phyloP scores from a whole-genome alignment of 2,113 vertebrate genomes.

The Odocoileus virginianus region DNA sequence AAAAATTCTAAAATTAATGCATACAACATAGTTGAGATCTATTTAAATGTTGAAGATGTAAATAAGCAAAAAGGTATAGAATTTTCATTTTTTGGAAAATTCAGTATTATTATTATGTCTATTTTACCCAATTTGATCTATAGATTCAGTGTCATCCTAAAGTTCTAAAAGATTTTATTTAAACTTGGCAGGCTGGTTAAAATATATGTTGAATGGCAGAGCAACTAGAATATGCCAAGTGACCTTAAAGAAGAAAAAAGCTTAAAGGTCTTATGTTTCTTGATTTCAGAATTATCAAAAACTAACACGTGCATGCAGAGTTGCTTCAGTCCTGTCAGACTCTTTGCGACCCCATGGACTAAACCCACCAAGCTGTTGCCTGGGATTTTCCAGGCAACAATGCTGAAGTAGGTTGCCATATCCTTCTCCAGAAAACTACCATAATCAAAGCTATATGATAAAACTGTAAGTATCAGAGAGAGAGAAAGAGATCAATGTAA shows the following conservation, averaged over 20 bases:
- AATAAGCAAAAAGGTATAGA: not conserved
- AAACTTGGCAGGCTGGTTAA: not conserved
- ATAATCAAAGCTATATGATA: not conserved
- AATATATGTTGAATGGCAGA: not conserved
- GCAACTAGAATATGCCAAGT: not conserved
- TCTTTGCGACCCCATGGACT: not conserved
- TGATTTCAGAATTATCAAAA: not conserved
- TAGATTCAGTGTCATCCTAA: not conserved
- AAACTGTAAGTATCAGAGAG: not conserved
- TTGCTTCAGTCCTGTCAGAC: no score
- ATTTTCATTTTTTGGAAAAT: not conserved
- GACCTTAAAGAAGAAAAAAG: not conserved
- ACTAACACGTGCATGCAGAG: no score
- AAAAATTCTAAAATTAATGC: not conserved
- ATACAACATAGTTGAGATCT: not conserved
- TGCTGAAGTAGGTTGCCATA: not conserved
- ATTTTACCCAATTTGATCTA: not conserved
- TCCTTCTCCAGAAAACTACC: not conserved
- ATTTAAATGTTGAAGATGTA: not conserved
- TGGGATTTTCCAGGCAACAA: not conserved
- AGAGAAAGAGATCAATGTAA: not conserved
- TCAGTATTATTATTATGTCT: not conserved
- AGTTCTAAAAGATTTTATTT: not conserved
- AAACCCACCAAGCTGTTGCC: not conserved
- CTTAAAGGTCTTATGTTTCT: not conserved